Evolutionary conservation across 2,797 vertebrate species (phyloP).

Genomic region (Chelmon rostratus): DNA sequence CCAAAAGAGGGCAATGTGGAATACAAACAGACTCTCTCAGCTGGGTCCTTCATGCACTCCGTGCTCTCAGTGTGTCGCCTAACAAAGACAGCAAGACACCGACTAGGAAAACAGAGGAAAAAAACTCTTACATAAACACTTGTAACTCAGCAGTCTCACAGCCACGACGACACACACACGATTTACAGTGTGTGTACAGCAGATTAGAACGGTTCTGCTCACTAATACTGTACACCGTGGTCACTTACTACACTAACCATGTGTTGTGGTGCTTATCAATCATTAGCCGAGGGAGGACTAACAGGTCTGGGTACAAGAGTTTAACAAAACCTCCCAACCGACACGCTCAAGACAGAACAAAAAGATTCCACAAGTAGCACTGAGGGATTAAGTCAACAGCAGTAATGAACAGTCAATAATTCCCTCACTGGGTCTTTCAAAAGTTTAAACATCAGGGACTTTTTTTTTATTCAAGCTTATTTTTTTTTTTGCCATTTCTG

Average conservation of each 20-base stretch:
- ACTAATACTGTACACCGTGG: neutral
- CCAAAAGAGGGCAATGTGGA: slow-evolving; percentile 47
- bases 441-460: slow-evolving; percentile 67
- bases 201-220: slow-evolving; percentile 41
- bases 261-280: slow-evolving; percentile 46
- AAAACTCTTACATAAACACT: slow-evolving; percentile 56
- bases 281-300: slow-evolving; percentile 35
- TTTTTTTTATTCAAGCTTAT: slow-evolving; percentile 2
- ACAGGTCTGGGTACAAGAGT: slow-evolving; percentile 26
- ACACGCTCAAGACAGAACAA: slow-evolving; percentile 8
- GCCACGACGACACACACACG: slow-evolving; percentile 17
- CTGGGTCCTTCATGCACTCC: slow-evolving; percentile 34
- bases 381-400: slow-evolving; percentile 46
- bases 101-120: slow-evolving; percentile 51
- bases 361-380: slow-evolving; percentile 32
- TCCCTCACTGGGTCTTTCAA: slow-evolving; percentile 69
- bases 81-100: slow-evolving; percentile 50
- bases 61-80: slow-evolving; percentile 37
- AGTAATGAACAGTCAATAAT: slow-evolving; percentile 64
- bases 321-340: slow-evolving; percentile 27
- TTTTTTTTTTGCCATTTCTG: too few species aligned
- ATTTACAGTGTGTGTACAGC: slow-evolving; percentile 40
- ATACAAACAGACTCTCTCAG: slow-evolving; percentile 66
- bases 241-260: slow-evolving; percentile 20
- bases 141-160: slow-evolving; percentile 39